Conservation (phyloP, 1,140 invertebrate genomes). For the Babylonia areolata region DNA sequence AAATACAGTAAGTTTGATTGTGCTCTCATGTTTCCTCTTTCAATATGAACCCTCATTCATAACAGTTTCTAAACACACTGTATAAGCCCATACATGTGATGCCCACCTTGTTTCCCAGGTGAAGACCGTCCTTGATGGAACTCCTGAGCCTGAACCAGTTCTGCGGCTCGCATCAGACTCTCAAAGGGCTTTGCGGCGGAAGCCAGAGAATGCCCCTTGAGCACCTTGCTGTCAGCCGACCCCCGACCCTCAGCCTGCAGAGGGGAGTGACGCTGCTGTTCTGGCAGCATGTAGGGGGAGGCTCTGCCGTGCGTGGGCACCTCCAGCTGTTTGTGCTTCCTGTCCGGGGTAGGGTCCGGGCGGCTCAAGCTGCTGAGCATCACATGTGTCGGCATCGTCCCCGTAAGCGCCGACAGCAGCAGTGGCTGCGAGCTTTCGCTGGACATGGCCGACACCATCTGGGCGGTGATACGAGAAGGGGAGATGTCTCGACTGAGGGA, state of each 20-base stretch:
- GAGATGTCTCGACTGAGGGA: conserved; percentile 51
- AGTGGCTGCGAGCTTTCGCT: conserved; percentile 41
- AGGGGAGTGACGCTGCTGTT: neutral
- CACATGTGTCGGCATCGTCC: conserved; percentile 41
- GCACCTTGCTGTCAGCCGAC: neutral
- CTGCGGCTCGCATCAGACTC: conserved; percentile 6
- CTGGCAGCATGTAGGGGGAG: neutral
- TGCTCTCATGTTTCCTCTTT: too few relatives aligned
- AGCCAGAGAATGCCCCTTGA: neutral
- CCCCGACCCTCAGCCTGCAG: neutral
- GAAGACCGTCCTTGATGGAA: neutral
- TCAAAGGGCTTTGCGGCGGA: neutral
- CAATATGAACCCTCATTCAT: too few relatives aligned
- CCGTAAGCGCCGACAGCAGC: conserved; percentile 50
- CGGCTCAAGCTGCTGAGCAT: neutral
- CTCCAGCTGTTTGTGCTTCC: conserved; percentile 4
- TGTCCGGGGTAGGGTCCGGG: neutral
- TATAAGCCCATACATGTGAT: too few relatives aligned
- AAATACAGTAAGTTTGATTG: too few relatives aligned
- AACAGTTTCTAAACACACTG: too few relatives aligned
- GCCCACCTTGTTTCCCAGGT: neutral
- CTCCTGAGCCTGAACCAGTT: neutral
- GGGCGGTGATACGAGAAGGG: conserved; percentile 50
- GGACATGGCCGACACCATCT: conserved; percentile 47
- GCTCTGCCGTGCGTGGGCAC: neutral